Conservation (phyloP, 2,888 invertebrate genomes). For the Lycocerus yunnanus region DNA sequence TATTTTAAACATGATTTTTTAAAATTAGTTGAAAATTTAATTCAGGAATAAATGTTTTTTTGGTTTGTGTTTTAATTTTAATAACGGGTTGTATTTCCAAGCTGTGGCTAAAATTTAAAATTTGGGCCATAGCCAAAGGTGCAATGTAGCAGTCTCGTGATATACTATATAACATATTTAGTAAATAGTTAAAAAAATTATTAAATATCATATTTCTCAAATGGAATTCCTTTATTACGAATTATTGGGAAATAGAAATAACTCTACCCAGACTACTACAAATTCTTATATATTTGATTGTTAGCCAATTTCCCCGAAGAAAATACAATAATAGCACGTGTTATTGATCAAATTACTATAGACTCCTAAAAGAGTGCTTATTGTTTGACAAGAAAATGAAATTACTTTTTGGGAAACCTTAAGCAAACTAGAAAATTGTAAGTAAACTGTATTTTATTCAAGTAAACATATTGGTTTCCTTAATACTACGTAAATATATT, state of each 20-base stretch:
- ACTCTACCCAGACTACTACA: not conserved
- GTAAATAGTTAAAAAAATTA: no score
- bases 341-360: not conserved
- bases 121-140: no score
- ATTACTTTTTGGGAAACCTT: not conserved
- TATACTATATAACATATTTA: no score
- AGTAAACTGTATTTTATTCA: not conserved
- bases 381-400: slow-evolving; percentile 1
- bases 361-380: not conserved
- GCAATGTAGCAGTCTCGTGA: no score
- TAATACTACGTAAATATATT: not conserved
- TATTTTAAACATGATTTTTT: not conserved
- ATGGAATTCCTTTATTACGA: no score
- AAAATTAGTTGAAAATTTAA: not conserved
- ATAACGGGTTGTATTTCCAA: not conserved
- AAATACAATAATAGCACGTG: not conserved
- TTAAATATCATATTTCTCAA: no score
- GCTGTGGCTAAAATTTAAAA: no score
- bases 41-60: not conserved
- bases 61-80: not conserved
- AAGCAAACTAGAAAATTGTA: not conserved
- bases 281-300: slow-evolving; percentile 3
- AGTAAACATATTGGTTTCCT: not conserved
- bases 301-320: not conserved
- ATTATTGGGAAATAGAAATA: not conserved